Percentiles rank a stretch among this genome's conserved stretches.
phyloP scores from a whole-genome alignment of 64 coral and sea anemone species.

The Montipora cactus region DNA sequence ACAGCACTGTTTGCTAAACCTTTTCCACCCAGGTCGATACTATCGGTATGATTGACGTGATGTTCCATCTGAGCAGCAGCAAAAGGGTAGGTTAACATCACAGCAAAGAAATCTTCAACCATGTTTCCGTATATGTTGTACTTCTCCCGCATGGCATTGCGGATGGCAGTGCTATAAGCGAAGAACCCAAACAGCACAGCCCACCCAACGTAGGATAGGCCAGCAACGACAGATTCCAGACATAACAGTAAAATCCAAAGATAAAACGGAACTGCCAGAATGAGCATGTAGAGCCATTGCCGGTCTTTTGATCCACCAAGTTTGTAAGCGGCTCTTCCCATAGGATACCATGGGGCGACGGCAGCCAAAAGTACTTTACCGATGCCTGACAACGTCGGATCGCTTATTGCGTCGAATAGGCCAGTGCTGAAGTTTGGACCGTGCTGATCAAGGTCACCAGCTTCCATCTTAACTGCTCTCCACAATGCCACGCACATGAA shows the following conservation, averaged over 20 bases:
- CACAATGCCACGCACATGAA: conserved; percentile 49
- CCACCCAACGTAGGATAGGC: conserved; percentile 15
- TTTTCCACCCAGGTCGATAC: not conserved
- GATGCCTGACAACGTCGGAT: not conserved
- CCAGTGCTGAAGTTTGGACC: conserved; percentile 38
- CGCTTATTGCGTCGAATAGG: conserved; percentile 10
- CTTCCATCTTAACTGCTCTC: conserved; percentile 55
- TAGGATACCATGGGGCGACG: conserved; percentile 35
- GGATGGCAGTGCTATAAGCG: conserved; percentile 27
- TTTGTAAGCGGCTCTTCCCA: conserved; percentile 32
- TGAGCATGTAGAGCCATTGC: conserved; percentile 6
- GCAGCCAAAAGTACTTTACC: conserved; percentile 14
- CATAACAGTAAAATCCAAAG: conserved; percentile 23
- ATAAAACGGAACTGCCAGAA: conserved; percentile 28
- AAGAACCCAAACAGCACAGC: conserved; percentile 21
- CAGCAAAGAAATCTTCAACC: conserved; percentile 53
- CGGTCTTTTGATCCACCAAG: conserved; percentile 1
- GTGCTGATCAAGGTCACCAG: conserved; percentile 35
- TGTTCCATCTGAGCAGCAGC: conserved; percentile 36
- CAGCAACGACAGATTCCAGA: not conserved
- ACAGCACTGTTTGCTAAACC: not conserved
- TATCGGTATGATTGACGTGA: not conserved
- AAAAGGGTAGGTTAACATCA: conserved; percentile 37
- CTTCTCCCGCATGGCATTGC: conserved; percentile 37
- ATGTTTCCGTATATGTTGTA: conserved; percentile 41